Evolutionary conservation across 2,888 invertebrate species (phyloP), one percentile per base, ranked within the genome.

Genomic region (Pandemis corylana): DNA sequence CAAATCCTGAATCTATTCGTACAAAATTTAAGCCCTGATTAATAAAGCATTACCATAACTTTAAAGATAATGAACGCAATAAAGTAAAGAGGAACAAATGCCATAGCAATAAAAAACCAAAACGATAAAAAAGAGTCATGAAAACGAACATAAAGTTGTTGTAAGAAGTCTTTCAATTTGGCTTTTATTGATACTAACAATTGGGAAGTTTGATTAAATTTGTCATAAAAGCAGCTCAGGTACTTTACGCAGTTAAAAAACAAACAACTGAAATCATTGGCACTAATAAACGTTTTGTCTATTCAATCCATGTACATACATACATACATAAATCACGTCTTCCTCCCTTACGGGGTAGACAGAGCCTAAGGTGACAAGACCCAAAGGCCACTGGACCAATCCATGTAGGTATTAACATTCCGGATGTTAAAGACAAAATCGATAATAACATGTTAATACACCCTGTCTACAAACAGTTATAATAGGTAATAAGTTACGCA

Each of bases 91-190:
- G 46, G 46, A 75, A 71, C 71, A 75, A 75, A 75, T 75, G 46
- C 62, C 63, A 56, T 56, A 71, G 70, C 62, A 56, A 71, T 71
- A 75, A 71, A 74, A 71, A 75, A 75, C 75, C 75, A 63, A 71
- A 70, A 75, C 71, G 63, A 75, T 75, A 75, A 75, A 75, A 69
- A 75, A 71, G 53, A 71, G 67, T 75, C 75, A 63, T 75, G 70
- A 75, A 75, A 75, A 71, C 20, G 67, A 62, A 56, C 66, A 63
- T 75, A 75, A 75, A 75, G 46, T 67, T 71, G 67, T 62, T 71
- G 71, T 71, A 75, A 71, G 70, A 74, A 75, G 75, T 75, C 67
- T 71, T 71, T 71, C 75, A 71, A 75, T 74, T 74, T 66, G 65
- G 51, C 62, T 71, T 75, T 75, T 75, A 75, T 75, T 75, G 75